These are phyloP conservation scores for Perizoma flavofasciatum DNA, from an alignment of 2,888 invertebrate genomes.

Conservation along the genomic window DNA sequence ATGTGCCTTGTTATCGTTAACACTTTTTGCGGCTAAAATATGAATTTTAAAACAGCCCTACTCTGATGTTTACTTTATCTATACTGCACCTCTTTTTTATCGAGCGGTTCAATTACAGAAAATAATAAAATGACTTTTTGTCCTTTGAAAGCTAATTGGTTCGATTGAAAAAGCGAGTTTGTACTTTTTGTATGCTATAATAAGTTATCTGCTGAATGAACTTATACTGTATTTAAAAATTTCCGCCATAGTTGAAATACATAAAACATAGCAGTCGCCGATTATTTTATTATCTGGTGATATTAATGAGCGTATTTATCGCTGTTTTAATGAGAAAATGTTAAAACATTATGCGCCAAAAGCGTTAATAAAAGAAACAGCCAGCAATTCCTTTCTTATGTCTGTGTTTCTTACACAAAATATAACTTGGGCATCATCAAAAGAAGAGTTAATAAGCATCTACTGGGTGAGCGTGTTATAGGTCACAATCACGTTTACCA, in stretches of 20 bases:
- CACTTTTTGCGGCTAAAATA: conserved; percentile 34
- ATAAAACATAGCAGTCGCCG: conserved; percentile 4
- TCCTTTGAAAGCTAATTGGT: conserved; percentile 26
- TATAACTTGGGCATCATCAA: no score
- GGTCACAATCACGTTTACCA: no score
- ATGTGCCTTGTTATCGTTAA: conserved; percentile 41
- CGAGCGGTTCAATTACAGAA: conserved; percentile 19
- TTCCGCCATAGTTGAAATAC: conserved; percentile 4
- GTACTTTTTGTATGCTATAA: conserved; percentile 15
- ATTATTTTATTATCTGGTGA: conserved; percentile 3
- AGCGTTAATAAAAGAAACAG: conserved; percentile 16
- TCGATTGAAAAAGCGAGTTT: conserved; percentile 18
- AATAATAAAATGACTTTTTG: conserved; percentile 25
- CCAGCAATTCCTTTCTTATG: neutral
- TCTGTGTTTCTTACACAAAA: no score
- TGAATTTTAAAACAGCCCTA: conserved; percentile 51
- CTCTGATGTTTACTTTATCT: conserved; percentile 33
- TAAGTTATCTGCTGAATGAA: conserved; percentile 17
- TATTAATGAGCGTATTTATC: neutral
- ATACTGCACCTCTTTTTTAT: conserved; percentile 24
- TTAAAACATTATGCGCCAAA: neutral
- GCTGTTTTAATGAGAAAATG: neutral
- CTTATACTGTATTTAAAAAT: conserved; percentile 9
- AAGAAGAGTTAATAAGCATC: no score
- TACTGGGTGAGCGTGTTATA: no score